Base-by-base conservation (phyloP, 2,888 invertebrate species). In the Ceratothoa steindachneri region DNA sequence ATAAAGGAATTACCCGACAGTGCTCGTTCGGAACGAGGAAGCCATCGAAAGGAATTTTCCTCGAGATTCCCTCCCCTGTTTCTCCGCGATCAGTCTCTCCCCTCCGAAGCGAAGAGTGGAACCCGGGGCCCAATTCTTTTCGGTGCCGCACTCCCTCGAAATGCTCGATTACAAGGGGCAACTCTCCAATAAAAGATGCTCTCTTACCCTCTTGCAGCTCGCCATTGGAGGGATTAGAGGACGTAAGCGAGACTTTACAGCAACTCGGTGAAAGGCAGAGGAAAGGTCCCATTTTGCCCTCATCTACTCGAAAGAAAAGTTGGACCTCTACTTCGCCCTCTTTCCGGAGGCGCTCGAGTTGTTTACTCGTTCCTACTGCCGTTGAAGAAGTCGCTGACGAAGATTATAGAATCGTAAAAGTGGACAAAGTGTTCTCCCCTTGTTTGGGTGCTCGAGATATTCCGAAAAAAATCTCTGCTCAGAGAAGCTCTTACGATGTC, bases 1-100 rank as follows among this genome's bases (percentile, higher is more conserved):
- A 55, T 55, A 55, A 55, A 55, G 55, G 55, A 12, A 55, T 55
- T 55, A 55, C 55, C 19, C 55, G 55, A 5, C 55, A 55, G 55
- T 55, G 55, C 19, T 55, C 55, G 5, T 55, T 55, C 24, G 5
- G 55, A 19, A 19, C 55, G 55, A 55, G 55, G 24, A 55, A 55
- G 55, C 55, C 55, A 55, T 55, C 55, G 15, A 12, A 22, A 22
- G 55, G 55, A 7, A 55, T 22, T 22, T 55, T 55, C 19, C 55
- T 55, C 24, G 55, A 55, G 24, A 22, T 55, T 12, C 55, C 24
- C 19, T 22, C 55, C 15, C 5, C 7, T 19, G 5, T 15, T 41
- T 15, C 41, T 5, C 7, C 55, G 19, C 7, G 5, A 22, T 7
- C 55, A 5, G 15, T 22, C 19, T 12, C 55, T 55, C 55, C 24